Conservation (phyloP, 2,113 vertebrate species). For the Hypocryptadius cinnamomeus region DNA sequence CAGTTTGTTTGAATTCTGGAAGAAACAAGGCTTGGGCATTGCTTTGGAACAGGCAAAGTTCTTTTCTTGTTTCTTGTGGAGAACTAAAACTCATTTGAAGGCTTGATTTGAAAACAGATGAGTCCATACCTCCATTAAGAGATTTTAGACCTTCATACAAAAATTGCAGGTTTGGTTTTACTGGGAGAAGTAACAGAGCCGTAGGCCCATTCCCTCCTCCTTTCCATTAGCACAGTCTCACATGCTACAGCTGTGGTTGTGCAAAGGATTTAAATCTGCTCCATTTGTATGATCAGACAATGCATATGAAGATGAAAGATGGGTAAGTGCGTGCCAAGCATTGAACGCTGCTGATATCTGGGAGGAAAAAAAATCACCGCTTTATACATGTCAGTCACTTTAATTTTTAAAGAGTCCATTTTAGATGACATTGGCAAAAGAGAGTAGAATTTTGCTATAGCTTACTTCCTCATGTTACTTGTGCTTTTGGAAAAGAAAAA, state of each 20-base stretch:
- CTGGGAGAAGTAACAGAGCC: not conserved
- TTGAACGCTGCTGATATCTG: not conserved
- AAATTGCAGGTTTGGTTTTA: not conserved
- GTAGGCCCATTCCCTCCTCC: not conserved
- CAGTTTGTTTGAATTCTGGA: slow-evolving; percentile 29
- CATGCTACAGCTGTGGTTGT: not conserved
- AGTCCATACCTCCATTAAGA: slow-evolving; percentile 23
- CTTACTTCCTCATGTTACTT: not conserved
- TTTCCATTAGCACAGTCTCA: not conserved
- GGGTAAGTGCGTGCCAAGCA: not conserved
- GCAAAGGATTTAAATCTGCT: not conserved
- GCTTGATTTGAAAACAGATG: slow-evolving; percentile 6
- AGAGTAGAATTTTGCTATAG: not conserved
- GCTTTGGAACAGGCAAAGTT: not conserved
- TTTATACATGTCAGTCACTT: not conserved
- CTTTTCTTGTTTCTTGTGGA: not conserved
- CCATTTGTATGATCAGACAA: not conserved
- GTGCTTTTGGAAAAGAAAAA: not conserved
- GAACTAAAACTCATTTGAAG: not conserved
- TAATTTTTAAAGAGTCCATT: not conserved
- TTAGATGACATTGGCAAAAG: not conserved
- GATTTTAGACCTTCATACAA: not conserved
- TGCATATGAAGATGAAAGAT: not conserved
- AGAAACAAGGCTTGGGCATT: slow-evolving; percentile 1
- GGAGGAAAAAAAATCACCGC: not conserved